A percentile compares a stretch with the other conserved stretches of the same genome.
These are phyloP conservation scores for Myripristis murdjan DNA, from an alignment of 2,797 vertebrate species.

Conservation along the genomic window DNA sequence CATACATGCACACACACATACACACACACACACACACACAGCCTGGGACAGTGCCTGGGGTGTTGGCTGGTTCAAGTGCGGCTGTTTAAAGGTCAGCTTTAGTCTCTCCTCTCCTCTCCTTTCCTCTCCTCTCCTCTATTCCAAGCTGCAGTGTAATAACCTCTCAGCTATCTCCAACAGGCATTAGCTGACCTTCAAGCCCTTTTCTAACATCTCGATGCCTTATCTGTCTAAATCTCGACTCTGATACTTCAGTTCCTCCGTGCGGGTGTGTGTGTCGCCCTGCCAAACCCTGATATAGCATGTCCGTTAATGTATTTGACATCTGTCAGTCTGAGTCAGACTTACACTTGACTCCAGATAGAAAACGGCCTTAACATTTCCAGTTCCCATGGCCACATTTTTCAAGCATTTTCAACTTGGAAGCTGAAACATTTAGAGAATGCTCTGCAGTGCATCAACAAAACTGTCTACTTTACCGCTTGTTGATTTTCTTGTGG, in stretches of 20 bases:
- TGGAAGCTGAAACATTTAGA: no score
- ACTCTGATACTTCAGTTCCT: not conserved
- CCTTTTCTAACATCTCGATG: conserved; percentile 14
- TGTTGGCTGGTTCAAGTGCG: conserved; percentile 45
- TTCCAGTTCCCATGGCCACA: not conserved
- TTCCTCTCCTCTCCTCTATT: conserved; percentile 5
- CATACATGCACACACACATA: not conserved
- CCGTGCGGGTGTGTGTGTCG: not conserved
- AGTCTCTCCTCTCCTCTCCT: conserved; percentile 18
- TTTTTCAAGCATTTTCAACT: no score
- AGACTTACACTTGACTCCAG: conserved; percentile 10
- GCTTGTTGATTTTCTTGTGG: no score
- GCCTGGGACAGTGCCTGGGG: conserved; percentile 39
- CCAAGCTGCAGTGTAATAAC: conserved; percentile 14
- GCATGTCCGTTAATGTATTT: conserved; percentile 18
- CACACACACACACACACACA: conserved; percentile 14
- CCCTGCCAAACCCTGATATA: not conserved
- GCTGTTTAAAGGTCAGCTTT: conserved; percentile 50
- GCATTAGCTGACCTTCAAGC: conserved; percentile 31
- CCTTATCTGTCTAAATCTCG: not conserved
- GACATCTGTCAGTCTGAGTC: conserved; percentile 62
- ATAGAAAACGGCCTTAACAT: conserved; percentile 8
- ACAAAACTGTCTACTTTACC: no score
- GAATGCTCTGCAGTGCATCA: no score
- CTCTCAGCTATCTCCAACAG: conserved; percentile 31